Base-by-base conservation (phyloP, 2,888 invertebrate genomes). In the Ctena decussata region DNA sequence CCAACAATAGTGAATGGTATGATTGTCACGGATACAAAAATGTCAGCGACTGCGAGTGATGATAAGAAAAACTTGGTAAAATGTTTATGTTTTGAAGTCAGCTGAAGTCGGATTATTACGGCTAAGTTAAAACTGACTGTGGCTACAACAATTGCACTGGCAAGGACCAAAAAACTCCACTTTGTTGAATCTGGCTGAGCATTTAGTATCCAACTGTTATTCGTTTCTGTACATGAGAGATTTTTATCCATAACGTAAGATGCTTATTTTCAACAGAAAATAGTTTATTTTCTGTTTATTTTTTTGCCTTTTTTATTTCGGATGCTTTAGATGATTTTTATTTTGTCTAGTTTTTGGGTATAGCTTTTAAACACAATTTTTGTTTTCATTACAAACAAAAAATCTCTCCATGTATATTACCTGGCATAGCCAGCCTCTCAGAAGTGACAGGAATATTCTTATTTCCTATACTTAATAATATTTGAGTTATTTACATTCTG, bases 61-160 rank as follows among this genome's bases (percentile, higher is more conserved):
- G 35, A 21, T 65, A 65, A 15, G 65, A 65, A 65, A n/a, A 65
- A 65, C 18, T 65, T 65, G 32, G 65, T 65, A n/a, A 65, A 65
- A 35, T 65, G 5, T 35, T 65, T 65, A 30, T 65, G 65, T 35
- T 24, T 65, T 12, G 32, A 65, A 35, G 11, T 65, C 21, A 65
- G 18, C 21, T 35, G 65, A 35, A 65, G 35, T 35, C 65, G 8
- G 1, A 65, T 65, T 1, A 65, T 65, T 15, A 65, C 65, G 35
- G 65, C 65, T 2, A 24, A 35, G 18, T 65, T 65, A 8, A 65
- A 65, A 35, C 21, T 30, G 11, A 65, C 3, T 6, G 65, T 65
- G 1, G 65, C 35, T 3, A 35, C 11, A 3, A 65, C 35, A 21
- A 65, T 35, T 30, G 35, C 6, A 65, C 32, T 35, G 5, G 30